A percentile compares a stretch with the other conserved stretches of the same genome.
phyloP scores from a whole-genome alignment of 2,888 invertebrate species.

The Cheilosia pagana region DNA sequence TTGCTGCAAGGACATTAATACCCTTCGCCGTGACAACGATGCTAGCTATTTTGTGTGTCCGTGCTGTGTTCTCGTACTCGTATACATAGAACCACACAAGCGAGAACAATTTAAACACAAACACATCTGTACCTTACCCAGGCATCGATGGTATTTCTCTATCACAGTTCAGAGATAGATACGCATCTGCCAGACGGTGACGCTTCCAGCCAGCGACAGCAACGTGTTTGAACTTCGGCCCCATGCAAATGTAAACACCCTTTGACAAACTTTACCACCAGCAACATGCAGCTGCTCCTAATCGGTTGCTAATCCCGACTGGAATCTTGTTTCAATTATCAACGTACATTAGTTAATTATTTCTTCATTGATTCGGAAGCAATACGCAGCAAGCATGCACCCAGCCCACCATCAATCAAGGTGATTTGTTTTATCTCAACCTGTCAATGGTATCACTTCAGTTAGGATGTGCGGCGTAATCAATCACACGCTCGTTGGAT shows the following conservation, averaged over 20 bases:
- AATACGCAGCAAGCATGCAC: conserved; percentile 49
- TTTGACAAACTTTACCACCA: conserved; percentile 55
- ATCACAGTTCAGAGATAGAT: neutral
- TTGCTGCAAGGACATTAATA: conserved; percentile 57
- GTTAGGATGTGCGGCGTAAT: conserved; percentile 68
- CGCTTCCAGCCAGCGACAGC: conserved; percentile 2
- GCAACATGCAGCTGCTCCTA: conserved; percentile 19
- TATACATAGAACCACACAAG: neutral
- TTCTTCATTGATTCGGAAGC: conserved; percentile 70
- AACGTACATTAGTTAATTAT: conserved; percentile 73
- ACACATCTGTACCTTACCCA: neutral
- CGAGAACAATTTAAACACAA: neutral
- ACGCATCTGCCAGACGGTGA: neutral
- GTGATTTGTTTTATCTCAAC: conserved; percentile 80
- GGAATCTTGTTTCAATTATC: conserved; percentile 70
- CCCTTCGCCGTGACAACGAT: conserved; percentile 24
- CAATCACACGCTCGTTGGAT: conserved; percentile 75
- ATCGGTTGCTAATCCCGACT: conserved; percentile 58
- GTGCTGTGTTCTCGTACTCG: neutral
- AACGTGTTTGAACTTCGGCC: neutral
- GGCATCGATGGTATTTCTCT: neutral
- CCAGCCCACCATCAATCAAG: conserved; percentile 82
- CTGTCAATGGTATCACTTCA: conserved; percentile 67
- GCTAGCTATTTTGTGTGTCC: conserved; percentile 14
- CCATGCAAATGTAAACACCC: conserved; percentile 37